Evolutionary conservation across 2,888 invertebrate genomes (phyloP), one percentile per base, ranked within the genome.

Genomic region (Scaptomyza tumidula): DNA sequence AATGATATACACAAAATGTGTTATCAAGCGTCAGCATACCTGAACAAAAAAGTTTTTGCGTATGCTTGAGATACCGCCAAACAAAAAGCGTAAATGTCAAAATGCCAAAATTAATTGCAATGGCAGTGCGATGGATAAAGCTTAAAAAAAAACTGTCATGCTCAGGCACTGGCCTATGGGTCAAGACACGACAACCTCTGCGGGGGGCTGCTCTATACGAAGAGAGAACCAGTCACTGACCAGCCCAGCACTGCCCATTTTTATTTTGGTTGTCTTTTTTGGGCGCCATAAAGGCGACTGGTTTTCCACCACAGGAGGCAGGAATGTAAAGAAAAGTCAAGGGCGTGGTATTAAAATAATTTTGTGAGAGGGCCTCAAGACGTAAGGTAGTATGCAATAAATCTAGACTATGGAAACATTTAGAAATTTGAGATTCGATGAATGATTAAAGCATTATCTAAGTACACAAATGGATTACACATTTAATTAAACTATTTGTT

Each of bases 21-120:
- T 75, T 83, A 83, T 83, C 82, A 43, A 76, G 63, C 76, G 71
- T 57, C 86, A 76, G 82, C 79, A 86, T 86, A 78, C 82, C 87
- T 80, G 75, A 70, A 70, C 70, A 75, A 68, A 78, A 70, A 79
- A 85, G 83, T 85, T 87, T 85, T 86, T 82, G 75, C 87, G 85
- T 85, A 81, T 81, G 78, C 78, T 62, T 59, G 61, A 84, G 84
- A 86, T 84, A 80, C 78, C 61, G 72, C 72, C 63, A 64, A 78
- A 76, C 71, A 77, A 77, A 85, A 78, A 86, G 84, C 84, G 86
- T 83, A 88, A 88, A 88, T 85, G 85, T 85, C 85, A 85, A 88
- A 88, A 88, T 88, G 88, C 85, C 85, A 86, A 85, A 85, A 85
- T 88, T 86, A 88, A 86, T 86, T 86, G 88, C 88, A 86, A 88